These are phyloP conservation scores for Gulo gulo DNA, from an alignment of 2,113 vertebrate genomes.

Conservation along the genomic window DNA sequence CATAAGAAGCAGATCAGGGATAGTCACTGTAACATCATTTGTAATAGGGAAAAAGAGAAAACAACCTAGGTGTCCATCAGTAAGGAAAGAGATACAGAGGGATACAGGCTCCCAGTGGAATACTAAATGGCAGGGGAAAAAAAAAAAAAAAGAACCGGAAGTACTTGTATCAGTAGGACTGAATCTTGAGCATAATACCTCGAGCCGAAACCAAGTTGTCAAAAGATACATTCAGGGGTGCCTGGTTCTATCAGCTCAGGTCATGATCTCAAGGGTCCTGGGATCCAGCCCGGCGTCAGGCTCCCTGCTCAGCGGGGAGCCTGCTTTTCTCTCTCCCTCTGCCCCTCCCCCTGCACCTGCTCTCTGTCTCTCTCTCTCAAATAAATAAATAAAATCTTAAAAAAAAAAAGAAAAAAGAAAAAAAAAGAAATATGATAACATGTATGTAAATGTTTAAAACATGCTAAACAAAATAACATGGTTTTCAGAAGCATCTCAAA, in stretches of 20 bases:
- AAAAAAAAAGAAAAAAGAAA: background rate
- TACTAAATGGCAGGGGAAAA: too few relatives aligned
- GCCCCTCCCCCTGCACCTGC: too few relatives aligned
- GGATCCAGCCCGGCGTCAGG: fast-evolving
- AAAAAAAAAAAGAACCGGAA: background rate
- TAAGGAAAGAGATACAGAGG: background rate
- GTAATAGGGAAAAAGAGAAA: background rate
- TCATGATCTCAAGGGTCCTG: too few relatives aligned
- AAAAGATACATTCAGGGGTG: background rate
- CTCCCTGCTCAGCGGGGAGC: too few relatives aligned
- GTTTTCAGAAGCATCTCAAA: background rate
- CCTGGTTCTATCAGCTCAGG: too few relatives aligned
- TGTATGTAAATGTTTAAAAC: background rate
- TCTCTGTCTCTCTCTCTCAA: too few relatives aligned
- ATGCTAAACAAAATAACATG: background rate
- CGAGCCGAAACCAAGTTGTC: background rate
- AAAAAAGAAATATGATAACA: background rate
- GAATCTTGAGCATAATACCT: background rate
- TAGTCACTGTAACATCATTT: background rate
- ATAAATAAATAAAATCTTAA: too few relatives aligned
- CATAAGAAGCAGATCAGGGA: background rate
- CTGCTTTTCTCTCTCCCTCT: too few relatives aligned
- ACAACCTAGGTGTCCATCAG: background rate
- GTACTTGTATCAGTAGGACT: background rate
- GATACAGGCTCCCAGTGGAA: background rate